phyloP scores from a whole-genome alignment of 2,797 vertebrate species.

The Anolis apletophallus region DNA sequence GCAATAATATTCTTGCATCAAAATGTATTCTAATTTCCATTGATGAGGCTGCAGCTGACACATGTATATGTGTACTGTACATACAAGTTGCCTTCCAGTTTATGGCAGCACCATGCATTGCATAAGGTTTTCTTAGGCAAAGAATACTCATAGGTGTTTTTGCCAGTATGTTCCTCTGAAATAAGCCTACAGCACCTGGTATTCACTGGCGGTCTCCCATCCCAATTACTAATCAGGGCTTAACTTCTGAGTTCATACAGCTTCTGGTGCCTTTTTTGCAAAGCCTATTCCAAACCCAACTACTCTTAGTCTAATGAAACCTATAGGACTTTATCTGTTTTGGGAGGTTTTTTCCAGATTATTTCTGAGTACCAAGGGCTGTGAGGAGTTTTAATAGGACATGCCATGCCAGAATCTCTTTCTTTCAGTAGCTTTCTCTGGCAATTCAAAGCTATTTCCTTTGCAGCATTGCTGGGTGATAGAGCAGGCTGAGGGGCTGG shows the following conservation, averaged over 20 bases:
- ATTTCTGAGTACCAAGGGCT: background rate
- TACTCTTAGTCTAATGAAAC: background rate
- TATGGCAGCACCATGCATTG: no score
- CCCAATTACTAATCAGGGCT: no score
- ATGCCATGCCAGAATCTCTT: background rate
- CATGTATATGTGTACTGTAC: background rate
- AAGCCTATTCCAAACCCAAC: background rate
- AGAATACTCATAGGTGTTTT: no score
- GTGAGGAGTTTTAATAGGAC: background rate
- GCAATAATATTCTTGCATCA: background rate
- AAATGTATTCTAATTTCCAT: accelerated
- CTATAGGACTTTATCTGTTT: background rate
- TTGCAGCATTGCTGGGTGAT: background rate
- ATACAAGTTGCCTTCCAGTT: no score
- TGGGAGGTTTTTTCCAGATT: background rate
- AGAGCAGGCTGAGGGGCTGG: background rate
- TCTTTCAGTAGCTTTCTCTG: background rate
- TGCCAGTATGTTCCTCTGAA: no score
- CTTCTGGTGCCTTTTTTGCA: background rate
- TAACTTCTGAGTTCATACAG: no score
- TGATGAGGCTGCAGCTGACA: background rate
- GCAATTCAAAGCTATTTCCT: background rate
- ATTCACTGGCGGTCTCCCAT: no score
- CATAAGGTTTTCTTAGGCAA: no score
- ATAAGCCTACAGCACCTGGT: no score